These are phyloP conservation scores for Diplosoma virens DNA, from an alignment of 23 tunicate species.

Conservation along the genomic window DNA sequence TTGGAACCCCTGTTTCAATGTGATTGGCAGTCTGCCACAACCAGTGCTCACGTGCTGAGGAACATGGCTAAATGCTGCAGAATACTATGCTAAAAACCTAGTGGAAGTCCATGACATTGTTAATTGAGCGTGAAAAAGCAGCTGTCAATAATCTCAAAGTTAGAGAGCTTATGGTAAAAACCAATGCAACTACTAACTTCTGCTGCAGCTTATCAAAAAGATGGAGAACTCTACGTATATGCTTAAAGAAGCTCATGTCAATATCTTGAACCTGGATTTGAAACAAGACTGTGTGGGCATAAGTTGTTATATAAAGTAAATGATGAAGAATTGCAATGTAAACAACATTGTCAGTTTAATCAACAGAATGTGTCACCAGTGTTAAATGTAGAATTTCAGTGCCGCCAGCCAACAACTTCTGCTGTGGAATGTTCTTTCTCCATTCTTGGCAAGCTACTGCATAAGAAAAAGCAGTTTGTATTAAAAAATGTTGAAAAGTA, in stretches of 20 bases:
- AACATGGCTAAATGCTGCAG: slow-evolving; percentile 45
- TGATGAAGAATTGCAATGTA: too few species aligned
- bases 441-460: neutral
- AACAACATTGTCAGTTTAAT: too few species aligned
- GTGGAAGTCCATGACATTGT: slow-evolving; percentile 38
- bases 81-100: slow-evolving; percentile 41
- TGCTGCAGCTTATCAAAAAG: slow-evolving; percentile 64
- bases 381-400: too few species aligned
- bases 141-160: slow-evolving; percentile 28
- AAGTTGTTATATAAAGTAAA: too few species aligned
- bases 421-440: too few species aligned
- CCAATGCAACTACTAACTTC: slow-evolving; percentile 45
- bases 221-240: too few species aligned
- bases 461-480: neutral
- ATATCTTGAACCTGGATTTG: too few species aligned
- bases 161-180: slow-evolving; percentile 38
- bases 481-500: too few species aligned
- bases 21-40: slow-evolving; percentile 50
- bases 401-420: too few species aligned
- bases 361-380: too few species aligned
- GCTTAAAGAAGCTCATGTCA: too few species aligned
- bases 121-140: slow-evolving; percentile 32
- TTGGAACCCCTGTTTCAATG: slow-evolving; percentile 8
- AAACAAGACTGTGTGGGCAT: too few species aligned
- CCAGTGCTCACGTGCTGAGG: slow-evolving; percentile 50